Evolutionary conservation across 2,888 invertebrate genomes (phyloP).

Genomic region (Rosalia funebris): DNA sequence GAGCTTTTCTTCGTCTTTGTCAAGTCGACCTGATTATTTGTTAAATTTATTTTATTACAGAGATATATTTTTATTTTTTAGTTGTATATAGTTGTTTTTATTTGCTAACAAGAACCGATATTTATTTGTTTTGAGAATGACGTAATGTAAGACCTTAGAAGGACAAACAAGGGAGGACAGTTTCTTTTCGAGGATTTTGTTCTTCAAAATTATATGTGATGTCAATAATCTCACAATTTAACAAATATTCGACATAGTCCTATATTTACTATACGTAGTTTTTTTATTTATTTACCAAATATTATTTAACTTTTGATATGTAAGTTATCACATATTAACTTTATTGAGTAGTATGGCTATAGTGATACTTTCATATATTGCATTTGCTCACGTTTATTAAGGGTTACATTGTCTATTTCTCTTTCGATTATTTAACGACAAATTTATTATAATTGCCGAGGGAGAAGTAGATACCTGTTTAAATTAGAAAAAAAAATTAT

Average conservation of each 20-base stretch:
- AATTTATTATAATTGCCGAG: constrained; percentile 34
- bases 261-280: constrained; percentile 50
- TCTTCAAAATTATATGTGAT: constrained; percentile 64
- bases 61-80: constrained; percentile 47
- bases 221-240: constrained; percentile 63
- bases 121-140: constrained; percentile 23
- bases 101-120: constrained; percentile 15
- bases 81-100: constrained; percentile 34
- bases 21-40: constrained; percentile 25
- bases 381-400: constrained; percentile 55
- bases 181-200: constrained; percentile 50
- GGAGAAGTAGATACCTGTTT: constrained; percentile 41
- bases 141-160: constrained; percentile 23
- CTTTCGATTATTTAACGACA: constrained; percentile 31
- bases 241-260: constrained; percentile 54
- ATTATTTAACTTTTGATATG: constrained; percentile 51
- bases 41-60: constrained; percentile 44
- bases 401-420: constrained; percentile 35
- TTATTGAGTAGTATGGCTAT: constrained; percentile 45
- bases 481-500: constrained; percentile 42
- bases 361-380: constrained; percentile 49
- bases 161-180: constrained; percentile 37
- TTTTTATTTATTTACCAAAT: constrained; percentile 60
- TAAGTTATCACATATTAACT: constrained; percentile 42
- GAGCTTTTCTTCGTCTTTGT: constrained; percentile 23